Conservation (phyloP, 2,797 vertebrate genomes). For the Coccyzus lansbergi region DNA sequence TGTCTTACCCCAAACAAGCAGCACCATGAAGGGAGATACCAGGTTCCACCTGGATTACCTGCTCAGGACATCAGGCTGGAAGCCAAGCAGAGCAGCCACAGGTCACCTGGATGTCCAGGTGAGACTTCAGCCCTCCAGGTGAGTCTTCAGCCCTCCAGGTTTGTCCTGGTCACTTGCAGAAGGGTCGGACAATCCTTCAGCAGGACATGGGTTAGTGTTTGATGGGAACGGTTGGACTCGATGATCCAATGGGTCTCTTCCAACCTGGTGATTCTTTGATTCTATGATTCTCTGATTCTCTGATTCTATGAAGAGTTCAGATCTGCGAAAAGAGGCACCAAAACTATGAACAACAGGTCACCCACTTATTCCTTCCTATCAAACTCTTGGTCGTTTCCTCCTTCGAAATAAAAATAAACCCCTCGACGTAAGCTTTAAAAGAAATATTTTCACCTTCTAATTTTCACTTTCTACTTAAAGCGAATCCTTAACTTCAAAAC, state of each 20-base stretch:
- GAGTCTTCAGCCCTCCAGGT: neutral
- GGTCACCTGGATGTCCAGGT: neutral
- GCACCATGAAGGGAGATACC: accelerated
- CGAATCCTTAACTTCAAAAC: neutral
- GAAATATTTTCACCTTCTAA: neutral
- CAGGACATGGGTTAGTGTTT: too few relatives aligned
- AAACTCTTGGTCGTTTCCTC: neutral
- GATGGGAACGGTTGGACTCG: too few relatives aligned
- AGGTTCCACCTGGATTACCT: neutral
- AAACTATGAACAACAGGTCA: neutral
- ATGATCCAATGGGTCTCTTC: too few relatives aligned
- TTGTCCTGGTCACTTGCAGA: neutral
- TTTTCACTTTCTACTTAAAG: neutral
- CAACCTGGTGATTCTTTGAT: too few relatives aligned
- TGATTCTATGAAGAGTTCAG: neutral
- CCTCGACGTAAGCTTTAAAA: neutral
- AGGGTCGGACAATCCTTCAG: neutral
- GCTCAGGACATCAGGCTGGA: neutral
- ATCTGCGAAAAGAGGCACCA: neutral
- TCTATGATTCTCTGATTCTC: too few relatives aligned
- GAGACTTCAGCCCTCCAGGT: neutral
- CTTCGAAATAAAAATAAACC: neutral
- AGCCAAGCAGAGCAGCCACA: neutral
- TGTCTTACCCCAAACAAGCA: neutral
- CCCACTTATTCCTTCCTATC: neutral